Conservation (phyloP, 2,888 invertebrate species). For the Bellardia bayeri region DNA sequence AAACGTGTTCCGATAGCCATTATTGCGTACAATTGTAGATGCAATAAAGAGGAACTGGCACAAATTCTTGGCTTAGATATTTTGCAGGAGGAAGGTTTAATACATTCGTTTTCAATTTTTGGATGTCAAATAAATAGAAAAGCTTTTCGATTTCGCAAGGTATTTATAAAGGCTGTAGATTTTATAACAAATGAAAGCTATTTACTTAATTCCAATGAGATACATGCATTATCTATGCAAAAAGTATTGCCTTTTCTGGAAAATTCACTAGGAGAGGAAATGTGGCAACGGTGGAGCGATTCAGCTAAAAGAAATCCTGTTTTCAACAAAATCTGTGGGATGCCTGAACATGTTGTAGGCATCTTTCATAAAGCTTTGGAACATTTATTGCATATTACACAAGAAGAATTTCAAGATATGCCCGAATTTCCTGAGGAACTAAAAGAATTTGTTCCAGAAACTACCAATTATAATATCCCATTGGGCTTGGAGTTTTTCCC, state of each 20-base stretch:
- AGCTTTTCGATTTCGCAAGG: slow-evolving; percentile 76
- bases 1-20: slow-evolving; percentile 79
- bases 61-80: slow-evolving; percentile 75
- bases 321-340: slow-evolving; percentile 81
- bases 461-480: slow-evolving; percentile 86
- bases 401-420: slow-evolving; percentile 86
- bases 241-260: slow-evolving; percentile 86
- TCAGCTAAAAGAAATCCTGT: slow-evolving; percentile 78
- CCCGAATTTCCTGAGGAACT: slow-evolving; percentile 89
- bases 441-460: slow-evolving; percentile 85
- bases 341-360: slow-evolving; percentile 86
- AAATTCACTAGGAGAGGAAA: slow-evolving; percentile 86
- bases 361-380: slow-evolving; percentile 89
- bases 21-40: slow-evolving; percentile 75
- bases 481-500: slow-evolving; percentile 87
- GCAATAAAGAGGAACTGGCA: slow-evolving; percentile 63
- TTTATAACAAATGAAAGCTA: slow-evolving; percentile 82
- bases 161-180: slow-evolving; percentile 84
- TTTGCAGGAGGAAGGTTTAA: slow-evolving; percentile 83
- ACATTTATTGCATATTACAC: slow-evolving; percentile 86
- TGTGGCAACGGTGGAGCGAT: slow-evolving; percentile 86
- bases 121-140: slow-evolving; percentile 69
- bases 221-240: slow-evolving; percentile 86
- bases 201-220: slow-evolving; percentile 78
- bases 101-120: slow-evolving; percentile 82